Evolutionary conservation across 2,113 vertebrate genomes (phyloP), one percentile per base, ranked within the genome.

Genomic region (Rutilus rutilus): DNA sequence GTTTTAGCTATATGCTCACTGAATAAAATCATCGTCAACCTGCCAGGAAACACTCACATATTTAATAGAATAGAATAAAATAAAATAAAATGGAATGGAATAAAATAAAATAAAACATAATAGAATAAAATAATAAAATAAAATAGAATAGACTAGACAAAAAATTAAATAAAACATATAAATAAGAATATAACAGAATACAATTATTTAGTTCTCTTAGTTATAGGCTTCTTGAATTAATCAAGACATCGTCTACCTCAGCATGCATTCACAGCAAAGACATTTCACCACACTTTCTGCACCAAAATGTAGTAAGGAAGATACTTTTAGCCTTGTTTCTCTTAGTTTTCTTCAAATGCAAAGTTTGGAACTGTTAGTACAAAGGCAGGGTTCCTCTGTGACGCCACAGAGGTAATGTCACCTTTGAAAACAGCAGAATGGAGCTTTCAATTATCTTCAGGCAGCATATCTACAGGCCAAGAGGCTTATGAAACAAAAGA

Each of bases 391-490:
- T 27, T 47, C 39, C 59, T 19, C 39, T 59, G 76, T 57, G 30
- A 59, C 21, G 11, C 76, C 12, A 47, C 71, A 59, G 76, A 78
- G 71, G 42, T 50, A 75, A 75, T 47, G 42, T 75, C 52, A 15
- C 76, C 52, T 39, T 8, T 80, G 42, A 80, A 19, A 42, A 64
- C 17, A 59, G 36, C n/a, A 25, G 12, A 80, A 42, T 10, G 42
- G 23, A 64, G 59, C 59, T 80, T 80, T 80, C 78, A 80, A 80
- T 65, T 80, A 80, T 80, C 78, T 64, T 45, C 78, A 80, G 78
- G 59, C 59, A 80, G 4, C n/a, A 27, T 64, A 39, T 47, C 59
- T 80, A 15, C 78, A 9, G 78, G 59, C 78, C 39, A 45, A 47
- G 78, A 42, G 78, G 78, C 59, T 80, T 64, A 80, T 80, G 60